A percentile compares a stretch with the other conserved stretches of the same genome.
Evolutionary conservation across 2,797 vertebrate genomes (phyloP).

Genomic region (Agapornis canus): DNA sequence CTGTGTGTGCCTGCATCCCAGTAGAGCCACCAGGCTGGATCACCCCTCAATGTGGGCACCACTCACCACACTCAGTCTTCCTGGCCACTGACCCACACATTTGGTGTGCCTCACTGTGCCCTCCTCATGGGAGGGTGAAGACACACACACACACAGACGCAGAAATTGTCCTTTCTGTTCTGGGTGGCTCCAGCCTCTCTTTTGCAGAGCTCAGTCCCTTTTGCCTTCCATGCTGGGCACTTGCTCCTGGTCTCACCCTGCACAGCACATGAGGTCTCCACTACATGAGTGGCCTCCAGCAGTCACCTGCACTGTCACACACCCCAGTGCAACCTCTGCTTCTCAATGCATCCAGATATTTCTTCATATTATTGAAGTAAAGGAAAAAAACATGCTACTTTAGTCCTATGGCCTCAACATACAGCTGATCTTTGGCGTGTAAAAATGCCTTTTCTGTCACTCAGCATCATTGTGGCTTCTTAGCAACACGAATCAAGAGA

Average conservation of each 20-base stretch:
- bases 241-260: background rate
- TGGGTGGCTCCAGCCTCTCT: background rate
- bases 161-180: background rate
- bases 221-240: background rate
- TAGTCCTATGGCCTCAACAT: background rate
- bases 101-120: fast-evolving
- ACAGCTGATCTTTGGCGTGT: background rate
- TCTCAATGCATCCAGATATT: background rate
- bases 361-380: background rate
- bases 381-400: background rate
- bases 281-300: background rate
- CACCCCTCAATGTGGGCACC: fast-evolving
- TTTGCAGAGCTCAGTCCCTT: background rate
- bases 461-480: constrained; percentile 4
- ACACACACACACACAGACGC: background rate
- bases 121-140: background rate
- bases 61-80: fast-evolving
- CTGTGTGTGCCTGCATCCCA: background rate
- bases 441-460: constrained; percentile 6
- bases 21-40: fast-evolving
- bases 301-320: background rate
- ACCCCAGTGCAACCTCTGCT: background rate
- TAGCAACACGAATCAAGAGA: constrained; percentile 9
- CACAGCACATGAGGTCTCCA: background rate
- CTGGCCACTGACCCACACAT: fast-evolving